A percentile compares a stretch with the other conserved stretches of the same genome.
Conservation (phyloP, 2,888 invertebrate genomes). For the Thereva unica region DNA sequence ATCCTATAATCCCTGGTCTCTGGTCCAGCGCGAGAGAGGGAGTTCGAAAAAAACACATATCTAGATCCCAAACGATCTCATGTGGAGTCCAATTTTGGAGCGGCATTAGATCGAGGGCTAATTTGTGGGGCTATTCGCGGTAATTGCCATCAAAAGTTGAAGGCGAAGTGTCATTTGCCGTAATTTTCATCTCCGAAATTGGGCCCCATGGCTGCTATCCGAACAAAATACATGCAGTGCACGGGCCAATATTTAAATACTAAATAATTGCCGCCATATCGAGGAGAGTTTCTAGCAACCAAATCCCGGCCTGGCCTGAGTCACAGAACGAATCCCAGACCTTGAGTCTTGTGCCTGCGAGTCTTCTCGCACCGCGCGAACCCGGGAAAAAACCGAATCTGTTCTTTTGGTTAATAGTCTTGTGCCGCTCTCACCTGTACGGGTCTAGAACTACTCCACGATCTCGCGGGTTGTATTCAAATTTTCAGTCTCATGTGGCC, state of each 20-base stretch:
- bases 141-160: conserved; percentile 21
- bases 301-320: background rate
- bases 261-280: conserved; percentile 26
- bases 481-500: conserved; percentile 22
- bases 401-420: conserved; percentile 6
- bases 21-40: too few species aligned
- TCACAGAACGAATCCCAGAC: conserved; percentile 10
- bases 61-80: conserved; percentile 12
- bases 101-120: conserved; percentile 28
- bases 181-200: conserved; percentile 22
- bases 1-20: too few species aligned
- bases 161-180: conserved; percentile 25
- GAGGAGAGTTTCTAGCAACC: conserved; percentile 12
- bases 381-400: background rate
- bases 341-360: background rate
- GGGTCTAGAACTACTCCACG: background rate
- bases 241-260: conserved; percentile 38
- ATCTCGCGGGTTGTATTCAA: conserved; percentile 20
- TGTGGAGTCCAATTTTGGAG: conserved; percentile 26
- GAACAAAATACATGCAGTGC: conserved; percentile 35
- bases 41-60: conserved; percentile 9
- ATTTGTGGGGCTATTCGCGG: conserved; percentile 23
- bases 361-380: background rate
- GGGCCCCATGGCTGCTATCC: background rate
- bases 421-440: background rate